Conservation (phyloP, 2,113 vertebrate species). For the Mystacornis crossleyi region DNA sequence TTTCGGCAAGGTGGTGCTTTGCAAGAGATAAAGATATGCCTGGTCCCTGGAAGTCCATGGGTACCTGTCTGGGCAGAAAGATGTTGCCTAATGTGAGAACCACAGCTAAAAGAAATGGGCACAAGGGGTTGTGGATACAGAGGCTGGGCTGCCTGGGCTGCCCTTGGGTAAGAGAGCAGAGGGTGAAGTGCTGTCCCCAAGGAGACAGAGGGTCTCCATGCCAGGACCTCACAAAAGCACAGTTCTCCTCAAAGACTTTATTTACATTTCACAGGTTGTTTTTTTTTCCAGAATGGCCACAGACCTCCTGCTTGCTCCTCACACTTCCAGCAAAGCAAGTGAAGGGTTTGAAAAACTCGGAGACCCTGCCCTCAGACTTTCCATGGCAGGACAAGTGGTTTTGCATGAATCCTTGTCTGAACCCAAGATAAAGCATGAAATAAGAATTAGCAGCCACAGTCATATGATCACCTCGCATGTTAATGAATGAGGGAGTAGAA, state of each 20-base stretch:
- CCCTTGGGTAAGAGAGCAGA: background rate
- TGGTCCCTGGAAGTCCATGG: rapidly evolving
- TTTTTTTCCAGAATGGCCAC: background rate
- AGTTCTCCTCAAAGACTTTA: background rate
- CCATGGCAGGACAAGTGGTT: background rate
- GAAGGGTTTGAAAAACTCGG: background rate
- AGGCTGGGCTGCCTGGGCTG: background rate
- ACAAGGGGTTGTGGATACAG: rapidly evolving
- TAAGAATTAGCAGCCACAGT: background rate
- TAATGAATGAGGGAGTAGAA: conserved; percentile 5
- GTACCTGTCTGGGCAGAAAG: background rate
- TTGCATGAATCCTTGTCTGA: background rate
- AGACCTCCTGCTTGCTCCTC: background rate
- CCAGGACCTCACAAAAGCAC: background rate
- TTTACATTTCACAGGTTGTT: background rate
- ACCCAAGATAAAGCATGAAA: background rate
- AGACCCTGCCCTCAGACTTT: background rate
- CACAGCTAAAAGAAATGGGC: background rate
- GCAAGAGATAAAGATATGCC: background rate
- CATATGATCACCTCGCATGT: background rate
- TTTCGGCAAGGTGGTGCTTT: background rate
- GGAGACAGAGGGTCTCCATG: background rate
- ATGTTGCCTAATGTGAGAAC: background rate
- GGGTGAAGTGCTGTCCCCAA: background rate
- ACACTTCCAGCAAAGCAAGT: background rate